Percentiles rank a stretch among this genome's conserved stretches.
These are phyloP conservation scores for Eristalinus sepulchralis DNA, from an alignment of 2,888 invertebrate species.

Conservation along the genomic window DNA sequence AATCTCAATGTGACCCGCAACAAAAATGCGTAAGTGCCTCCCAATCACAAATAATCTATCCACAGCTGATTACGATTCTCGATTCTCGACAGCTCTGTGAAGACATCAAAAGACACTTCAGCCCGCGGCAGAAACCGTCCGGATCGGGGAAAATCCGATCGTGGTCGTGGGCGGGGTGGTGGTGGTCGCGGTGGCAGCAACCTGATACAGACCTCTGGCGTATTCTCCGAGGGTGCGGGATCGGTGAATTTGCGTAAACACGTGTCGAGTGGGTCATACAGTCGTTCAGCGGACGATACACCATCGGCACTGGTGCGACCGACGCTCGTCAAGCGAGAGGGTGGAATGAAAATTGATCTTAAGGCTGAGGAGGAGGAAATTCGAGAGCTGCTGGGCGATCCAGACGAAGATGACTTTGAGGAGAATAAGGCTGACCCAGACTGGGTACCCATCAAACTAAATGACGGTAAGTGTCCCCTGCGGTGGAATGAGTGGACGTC, in stretches of 20 bases:
- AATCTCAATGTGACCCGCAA: slow-evolving; percentile 84
- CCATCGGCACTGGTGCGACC: slow-evolving; percentile 75
- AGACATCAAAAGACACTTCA: slow-evolving; percentile 79
- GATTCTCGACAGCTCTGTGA: slow-evolving; percentile 76
- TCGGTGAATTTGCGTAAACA: slow-evolving; percentile 75
- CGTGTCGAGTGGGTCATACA: slow-evolving; percentile 71
- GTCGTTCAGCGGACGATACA: slow-evolving; percentile 75
- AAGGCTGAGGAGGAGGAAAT: slow-evolving; percentile 75
- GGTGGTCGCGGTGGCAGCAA: slow-evolving; percentile 74
- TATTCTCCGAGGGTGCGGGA: slow-evolving; percentile 80
- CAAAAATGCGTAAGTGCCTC: slow-evolving; percentile 81
- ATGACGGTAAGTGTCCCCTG: slow-evolving; percentile 75
- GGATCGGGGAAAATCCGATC: slow-evolving; percentile 74
- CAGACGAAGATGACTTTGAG: slow-evolving; percentile 76
- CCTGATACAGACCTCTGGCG: slow-evolving; percentile 79
- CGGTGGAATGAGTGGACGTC: neutral
- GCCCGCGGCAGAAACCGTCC: slow-evolving; percentile 73
- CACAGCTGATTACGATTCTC: neutral
- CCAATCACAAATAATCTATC: neutral
- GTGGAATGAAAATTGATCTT: slow-evolving; percentile 75
- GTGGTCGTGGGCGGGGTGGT: slow-evolving; percentile 72
- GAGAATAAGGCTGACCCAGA: slow-evolving; percentile 77
- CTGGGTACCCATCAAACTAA: slow-evolving; percentile 77
- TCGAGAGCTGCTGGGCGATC: slow-evolving; percentile 76
- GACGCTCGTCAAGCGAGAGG: slow-evolving; percentile 74